These are phyloP conservation scores for Acrossocheilus fasciatus DNA, from an alignment of 2,797 vertebrate genomes.

Conservation along the genomic window DNA sequence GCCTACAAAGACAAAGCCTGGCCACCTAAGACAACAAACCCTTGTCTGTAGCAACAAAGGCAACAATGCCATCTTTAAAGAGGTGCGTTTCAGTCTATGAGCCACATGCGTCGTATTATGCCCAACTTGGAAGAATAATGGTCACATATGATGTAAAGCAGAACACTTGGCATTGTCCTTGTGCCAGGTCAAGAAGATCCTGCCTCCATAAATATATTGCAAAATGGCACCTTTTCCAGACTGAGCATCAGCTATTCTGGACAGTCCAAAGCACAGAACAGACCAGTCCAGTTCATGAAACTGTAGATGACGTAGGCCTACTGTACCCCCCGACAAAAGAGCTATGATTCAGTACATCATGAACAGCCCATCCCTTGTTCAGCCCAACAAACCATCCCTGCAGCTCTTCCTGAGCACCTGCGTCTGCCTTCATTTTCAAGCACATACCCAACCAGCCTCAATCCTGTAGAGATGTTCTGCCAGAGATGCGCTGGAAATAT, in stretches of 20 bases:
- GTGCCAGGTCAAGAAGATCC: conserved; percentile 24
- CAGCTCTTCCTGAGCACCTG: not conserved
- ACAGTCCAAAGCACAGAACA: not conserved
- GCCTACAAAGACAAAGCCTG: not conserved
- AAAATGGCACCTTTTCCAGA: conserved; percentile 32
- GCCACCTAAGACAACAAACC: not conserved
- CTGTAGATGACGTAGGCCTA: not conserved
- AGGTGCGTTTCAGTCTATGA: conserved; percentile 6
- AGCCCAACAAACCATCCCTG: conserved; percentile 20
- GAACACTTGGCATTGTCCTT: conserved; percentile 13
- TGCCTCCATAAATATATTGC: conserved; percentile 34
- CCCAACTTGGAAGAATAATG: conserved; percentile 10
- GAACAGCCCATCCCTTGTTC: not conserved
- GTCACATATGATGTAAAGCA: conserved; percentile 6
- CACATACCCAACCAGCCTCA: conserved; percentile 23
- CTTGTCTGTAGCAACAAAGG: not conserved
- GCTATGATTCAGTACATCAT: conserved; percentile 19
- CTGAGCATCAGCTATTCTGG: conserved; percentile 5
- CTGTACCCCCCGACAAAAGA: not conserved
- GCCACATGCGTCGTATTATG: conserved; percentile 24
- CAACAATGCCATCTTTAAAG: not conserved
- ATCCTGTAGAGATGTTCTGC: conserved; percentile 28
- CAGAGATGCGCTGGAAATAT: not conserved
- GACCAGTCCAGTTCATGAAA: not conserved
- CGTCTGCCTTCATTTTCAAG: not conserved